Conservation (phyloP, 2,888 invertebrate genomes). For the Metallyticus violacea region DNA sequence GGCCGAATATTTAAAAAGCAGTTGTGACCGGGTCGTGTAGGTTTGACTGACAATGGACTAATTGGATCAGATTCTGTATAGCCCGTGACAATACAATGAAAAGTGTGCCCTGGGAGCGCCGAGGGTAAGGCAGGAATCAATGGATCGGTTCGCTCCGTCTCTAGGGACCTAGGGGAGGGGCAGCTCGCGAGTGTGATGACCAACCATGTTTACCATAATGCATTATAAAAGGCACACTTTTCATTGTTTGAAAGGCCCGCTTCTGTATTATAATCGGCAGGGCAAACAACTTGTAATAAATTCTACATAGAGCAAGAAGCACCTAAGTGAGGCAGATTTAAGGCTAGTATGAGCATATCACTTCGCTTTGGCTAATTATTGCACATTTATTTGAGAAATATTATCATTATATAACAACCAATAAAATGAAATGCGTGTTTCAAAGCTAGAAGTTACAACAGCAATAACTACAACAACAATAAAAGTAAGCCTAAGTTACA, state of each 20-base stretch:
- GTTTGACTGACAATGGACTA: conserved; percentile 16
- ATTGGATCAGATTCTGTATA: conserved; percentile 12
- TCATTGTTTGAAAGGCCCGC: conserved; percentile 4
- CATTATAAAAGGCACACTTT: background rate
- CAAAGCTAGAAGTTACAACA: too few relatives aligned
- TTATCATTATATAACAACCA: too few relatives aligned
- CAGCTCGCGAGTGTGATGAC: background rate
- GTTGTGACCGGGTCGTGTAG: conserved; percentile 15
- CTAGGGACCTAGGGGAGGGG: background rate
- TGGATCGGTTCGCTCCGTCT: background rate
- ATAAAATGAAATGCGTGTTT: too few relatives aligned
- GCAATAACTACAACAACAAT: too few relatives aligned
- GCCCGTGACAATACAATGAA: background rate
- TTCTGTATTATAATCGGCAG: conserved; percentile 2
- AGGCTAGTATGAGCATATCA: too few relatives aligned
- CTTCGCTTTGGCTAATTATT: too few relatives aligned
- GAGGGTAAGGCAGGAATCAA: background rate
- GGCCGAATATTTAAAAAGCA: conserved; percentile 25
- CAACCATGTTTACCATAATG: conserved; percentile 7
- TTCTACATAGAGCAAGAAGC: background rate
- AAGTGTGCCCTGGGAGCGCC: background rate
- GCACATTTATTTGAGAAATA: too few relatives aligned
- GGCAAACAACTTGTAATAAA: conserved; percentile 1
- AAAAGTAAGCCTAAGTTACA: too few relatives aligned
- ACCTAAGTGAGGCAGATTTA: background rate